phyloP scores from a whole-genome alignment of 2,888 invertebrate species.

The Chironomus riparius region DNA sequence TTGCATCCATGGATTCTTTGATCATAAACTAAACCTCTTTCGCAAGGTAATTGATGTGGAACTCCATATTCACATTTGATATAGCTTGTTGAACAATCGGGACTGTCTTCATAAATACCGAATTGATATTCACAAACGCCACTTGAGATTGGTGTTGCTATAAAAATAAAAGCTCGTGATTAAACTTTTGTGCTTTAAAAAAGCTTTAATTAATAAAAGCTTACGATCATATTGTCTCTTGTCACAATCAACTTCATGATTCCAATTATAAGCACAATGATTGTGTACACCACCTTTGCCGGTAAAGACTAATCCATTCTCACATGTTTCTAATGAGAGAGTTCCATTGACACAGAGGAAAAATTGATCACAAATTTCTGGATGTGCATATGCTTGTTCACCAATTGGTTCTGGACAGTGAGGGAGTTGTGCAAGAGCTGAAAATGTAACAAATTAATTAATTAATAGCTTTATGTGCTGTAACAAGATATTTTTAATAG shows the following conservation, averaged over 20 bases:
- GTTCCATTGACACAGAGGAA: slow-evolving; percentile 88
- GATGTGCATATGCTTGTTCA: slow-evolving; percentile 70
- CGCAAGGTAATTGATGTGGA: slow-evolving; percentile 61
- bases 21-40: slow-evolving; percentile 81
- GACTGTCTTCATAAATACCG: slow-evolving; percentile 74
- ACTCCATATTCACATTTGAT: slow-evolving; percentile 78
- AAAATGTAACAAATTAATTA: background rate
- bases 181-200: background rate
- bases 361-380: slow-evolving; percentile 79
- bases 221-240: slow-evolving; percentile 70
- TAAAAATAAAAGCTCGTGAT: background rate
- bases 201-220: slow-evolving; percentile 35
- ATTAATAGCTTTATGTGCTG: background rate
- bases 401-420: slow-evolving; percentile 14
- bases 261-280: slow-evolving; percentile 93
- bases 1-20: slow-evolving; percentile 81
- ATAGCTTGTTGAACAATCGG: slow-evolving; percentile 75
- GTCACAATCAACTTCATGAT: slow-evolving; percentile 70
- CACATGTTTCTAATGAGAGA: slow-evolving; percentile 79
- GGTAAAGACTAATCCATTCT: slow-evolving; percentile 84
- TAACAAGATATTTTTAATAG: too few species aligned
- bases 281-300: slow-evolving; percentile 83
- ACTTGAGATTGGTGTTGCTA: slow-evolving; percentile 68
- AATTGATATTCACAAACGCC: slow-evolving; percentile 84
- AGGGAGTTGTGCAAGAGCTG: background rate